A percentile compares a stretch with the other conserved stretches of the same genome.
phyloP scores from a whole-genome alignment of 2,888 invertebrate species.

The Melinaea marsaeus region DNA sequence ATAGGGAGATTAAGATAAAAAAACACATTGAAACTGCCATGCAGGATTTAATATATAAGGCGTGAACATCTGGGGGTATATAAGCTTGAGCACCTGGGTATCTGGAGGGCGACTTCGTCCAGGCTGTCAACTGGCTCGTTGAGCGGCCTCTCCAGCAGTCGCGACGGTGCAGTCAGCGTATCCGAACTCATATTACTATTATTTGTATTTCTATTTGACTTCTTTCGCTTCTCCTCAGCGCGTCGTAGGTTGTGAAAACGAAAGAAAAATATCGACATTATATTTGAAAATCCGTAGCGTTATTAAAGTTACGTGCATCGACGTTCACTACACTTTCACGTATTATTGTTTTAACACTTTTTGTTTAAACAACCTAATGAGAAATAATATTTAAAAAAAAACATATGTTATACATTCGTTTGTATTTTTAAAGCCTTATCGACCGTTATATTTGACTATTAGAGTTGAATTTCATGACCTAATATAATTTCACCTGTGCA shows the following conservation, averaged over 20 bases:
- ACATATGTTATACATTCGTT: not conserved
- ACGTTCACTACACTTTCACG: conserved; percentile 1
- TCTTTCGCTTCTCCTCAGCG: conserved; percentile 81
- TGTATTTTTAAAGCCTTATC: no score
- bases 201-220: conserved; percentile 45
- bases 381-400: not conserved
- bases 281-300: conserved; percentile 43
- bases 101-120: conserved; percentile 94
- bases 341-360: not conserved
- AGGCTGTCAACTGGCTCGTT: conserved; percentile 91
- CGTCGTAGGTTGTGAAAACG: conserved; percentile 94
- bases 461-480: conserved; percentile 12
- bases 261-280: conserved; percentile 97
- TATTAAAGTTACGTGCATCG: not conserved
- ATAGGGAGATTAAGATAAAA: no score
- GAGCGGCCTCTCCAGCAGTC: conserved; percentile 90
- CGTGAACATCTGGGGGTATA: conserved; percentile 31
- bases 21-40: no score
- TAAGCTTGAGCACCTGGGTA: conserved; percentile 85
- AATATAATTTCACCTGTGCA: conserved; percentile 30
- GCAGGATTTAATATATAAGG: no score
- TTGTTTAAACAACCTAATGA: not conserved
- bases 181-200: conserved; percentile 66
- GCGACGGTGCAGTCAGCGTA: conserved; percentile 85
- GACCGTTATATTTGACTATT: conserved; percentile 11